Conservation (phyloP, 1,140 invertebrate genomes). For the Hylaeus anthracinus region DNA sequence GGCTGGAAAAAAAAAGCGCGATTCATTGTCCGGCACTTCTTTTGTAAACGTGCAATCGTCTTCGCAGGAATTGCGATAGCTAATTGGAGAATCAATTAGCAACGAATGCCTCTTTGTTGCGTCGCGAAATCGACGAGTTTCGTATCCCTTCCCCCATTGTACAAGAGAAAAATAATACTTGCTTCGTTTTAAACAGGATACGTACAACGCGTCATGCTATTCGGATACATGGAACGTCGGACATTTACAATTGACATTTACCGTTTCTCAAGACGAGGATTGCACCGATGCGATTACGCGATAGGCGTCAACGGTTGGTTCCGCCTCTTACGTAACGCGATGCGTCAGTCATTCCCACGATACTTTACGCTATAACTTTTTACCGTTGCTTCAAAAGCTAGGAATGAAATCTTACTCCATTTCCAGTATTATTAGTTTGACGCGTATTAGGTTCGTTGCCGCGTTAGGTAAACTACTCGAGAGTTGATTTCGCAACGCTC, state of each 20-base stretch:
- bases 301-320: not conserved
- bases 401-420: not conserved
- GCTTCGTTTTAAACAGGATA: slow-evolving; percentile 12
- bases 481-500: not conserved
- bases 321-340: not conserved
- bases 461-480: not conserved
- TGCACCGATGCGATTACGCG: not conserved
- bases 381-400: too few relatives aligned
- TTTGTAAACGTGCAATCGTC: not conserved
- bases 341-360: not conserved
- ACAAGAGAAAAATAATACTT: not conserved
- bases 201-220: not conserved
- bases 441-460: not conserved
- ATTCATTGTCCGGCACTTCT: not conserved
- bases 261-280: too few relatives aligned
- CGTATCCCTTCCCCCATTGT: not conserved
- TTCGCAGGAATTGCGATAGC: not conserved
- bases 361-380: not conserved
- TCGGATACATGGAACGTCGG: not conserved
- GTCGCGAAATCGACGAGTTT: not conserved
- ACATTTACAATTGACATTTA: not conserved
- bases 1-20: not conserved
- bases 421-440: not conserved
- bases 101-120: not conserved
- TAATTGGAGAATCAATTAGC: slow-evolving; percentile 30